Base-by-base conservation (phyloP, 2,113 vertebrate species). In the Cyphomyrus discorhynchus region DNA sequence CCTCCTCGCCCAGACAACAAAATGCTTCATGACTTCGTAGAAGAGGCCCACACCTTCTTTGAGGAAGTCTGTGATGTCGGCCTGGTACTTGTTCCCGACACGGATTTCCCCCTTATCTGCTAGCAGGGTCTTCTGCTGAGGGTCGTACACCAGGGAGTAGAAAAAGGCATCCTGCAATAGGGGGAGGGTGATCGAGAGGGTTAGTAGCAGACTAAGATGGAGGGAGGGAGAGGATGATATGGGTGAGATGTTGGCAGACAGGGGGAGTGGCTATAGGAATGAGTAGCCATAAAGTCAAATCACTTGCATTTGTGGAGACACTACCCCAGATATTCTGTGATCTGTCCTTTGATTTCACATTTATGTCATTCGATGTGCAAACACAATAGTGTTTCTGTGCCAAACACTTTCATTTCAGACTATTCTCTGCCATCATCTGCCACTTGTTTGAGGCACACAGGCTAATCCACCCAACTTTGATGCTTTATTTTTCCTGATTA, bases 91-190 rank as follows among this genome's bases (percentile, higher is more conserved):
- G 95, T 97, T 99, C 49, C 98, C 98, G 0, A 99, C 97, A 21
- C 98, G 97, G 92, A 99, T 99, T 95, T 99, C 98, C 45, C 98
- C 98, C 92, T 99, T 99, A 91, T 99, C 98, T n/a, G 98, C 98
- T 3, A 99, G 94, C 70, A 99, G 95, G 6, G 98, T 99, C 94
- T 99, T 99, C 92, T 99, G 98, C 92, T 99, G 98, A 89, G 98
- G 98, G 95, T 99, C 98, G 21, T 99, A 99, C 58, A 99, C 98
- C 91, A 99, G 95, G 5, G 98, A 99, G 95, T 99, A 99, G 96
- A 99, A 99, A 96, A 99, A 99, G 90, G 98, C 97, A 94, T 99
- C 98, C 98, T 99, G 95, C 47, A 27, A 80, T 8, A 77, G 24
- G 47, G 19, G 49, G 19, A 47, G 11, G 15, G 13, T 8, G 85